phyloP scores from a whole-genome alignment of 1,140 invertebrate species.

The Ctenoplectra terminalis region DNA sequence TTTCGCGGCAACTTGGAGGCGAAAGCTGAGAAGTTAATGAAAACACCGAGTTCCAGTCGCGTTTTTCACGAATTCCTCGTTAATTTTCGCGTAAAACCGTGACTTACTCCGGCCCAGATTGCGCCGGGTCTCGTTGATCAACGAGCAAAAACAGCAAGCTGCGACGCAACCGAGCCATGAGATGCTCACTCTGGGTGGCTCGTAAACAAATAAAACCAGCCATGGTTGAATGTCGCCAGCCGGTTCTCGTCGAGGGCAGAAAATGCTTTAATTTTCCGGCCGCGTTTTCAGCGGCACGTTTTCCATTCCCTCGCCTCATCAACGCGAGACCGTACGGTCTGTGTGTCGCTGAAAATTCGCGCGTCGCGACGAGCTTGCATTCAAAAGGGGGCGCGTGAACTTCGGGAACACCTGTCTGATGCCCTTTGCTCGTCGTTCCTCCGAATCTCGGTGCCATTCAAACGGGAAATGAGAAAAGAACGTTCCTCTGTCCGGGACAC shows the following conservation, averaged over 20 bases:
- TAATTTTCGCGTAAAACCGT: conserved; percentile 25
- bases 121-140: conserved; percentile 14
- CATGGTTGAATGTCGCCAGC: conserved; percentile 6
- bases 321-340: neutral
- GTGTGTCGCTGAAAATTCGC: neutral
- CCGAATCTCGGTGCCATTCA: no score
- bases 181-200: neutral
- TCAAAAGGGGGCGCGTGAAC: conserved; percentile 1
- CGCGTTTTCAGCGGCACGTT: conserved; percentile 15
- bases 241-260: neutral
- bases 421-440: neutral
- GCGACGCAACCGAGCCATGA: neutral
- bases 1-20: neutral
- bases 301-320: conserved; percentile 31
- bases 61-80: conserved; percentile 14
- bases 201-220: conserved; percentile 30
- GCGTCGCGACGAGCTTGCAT: neutral
- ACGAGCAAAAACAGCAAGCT: conserved; percentile 21
- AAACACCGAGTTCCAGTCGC: neutral
- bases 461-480: neutral
- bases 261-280: conserved; percentile 34
- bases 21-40: conserved; percentile 2
- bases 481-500: neutral
- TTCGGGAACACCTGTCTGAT: conserved; percentile 18
- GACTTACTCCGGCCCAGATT: conserved; percentile 7